Evolutionary conservation across 2,113 vertebrate genomes (phyloP), one percentile per base, ranked within the genome.

Genomic region (Pungitius pungitius): DNA sequence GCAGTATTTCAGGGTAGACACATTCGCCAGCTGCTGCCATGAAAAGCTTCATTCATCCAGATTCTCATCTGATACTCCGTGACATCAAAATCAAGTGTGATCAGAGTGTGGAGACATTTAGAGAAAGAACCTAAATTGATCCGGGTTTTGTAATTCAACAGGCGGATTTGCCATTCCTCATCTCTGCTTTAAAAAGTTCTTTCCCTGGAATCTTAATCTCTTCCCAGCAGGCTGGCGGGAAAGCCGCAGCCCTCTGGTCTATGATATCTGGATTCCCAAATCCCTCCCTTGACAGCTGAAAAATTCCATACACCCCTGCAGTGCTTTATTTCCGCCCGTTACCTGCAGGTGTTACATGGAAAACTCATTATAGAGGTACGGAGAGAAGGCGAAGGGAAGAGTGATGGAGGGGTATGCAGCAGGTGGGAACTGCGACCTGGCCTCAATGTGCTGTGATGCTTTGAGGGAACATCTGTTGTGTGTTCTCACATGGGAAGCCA

Each of bases 21-120:
- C 70, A 67, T 67, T 42, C 15, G 8, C n/a, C 85, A 86, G 83
- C 84, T 91, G 88, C 76, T 88, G 77, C 73, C 85, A 90, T 89
- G 81, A 87, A 85, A 72, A 81, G 80, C 62, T 73, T 88, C 75
- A 75, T 79, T 77, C 60, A 73, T 39, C 78, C 49, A 82, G 75
- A 87, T 89, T 90, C 86, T 85, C 81, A 90, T 89, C 82, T 80
- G 84, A 90, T 89, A 89, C 78, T 52, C 73, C 71, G 15, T 90
- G 89, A 86, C 86, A 88, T 90, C 69, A 82, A 88, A 57, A 80
- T 88, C 79, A 84, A 72, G 70, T 82, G 84, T 78, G 85, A 92
- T 88, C 84, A 89, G 90, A 87, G 82, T 87, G 83, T 71, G 78
- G 68, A 90, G 87, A 92, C 89, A 90, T 91, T 91, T 90, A 87